Evolutionary conservation across 2,113 vertebrate species (phyloP).

Genomic region (Hydrochoerus hydrochaeris): DNA sequence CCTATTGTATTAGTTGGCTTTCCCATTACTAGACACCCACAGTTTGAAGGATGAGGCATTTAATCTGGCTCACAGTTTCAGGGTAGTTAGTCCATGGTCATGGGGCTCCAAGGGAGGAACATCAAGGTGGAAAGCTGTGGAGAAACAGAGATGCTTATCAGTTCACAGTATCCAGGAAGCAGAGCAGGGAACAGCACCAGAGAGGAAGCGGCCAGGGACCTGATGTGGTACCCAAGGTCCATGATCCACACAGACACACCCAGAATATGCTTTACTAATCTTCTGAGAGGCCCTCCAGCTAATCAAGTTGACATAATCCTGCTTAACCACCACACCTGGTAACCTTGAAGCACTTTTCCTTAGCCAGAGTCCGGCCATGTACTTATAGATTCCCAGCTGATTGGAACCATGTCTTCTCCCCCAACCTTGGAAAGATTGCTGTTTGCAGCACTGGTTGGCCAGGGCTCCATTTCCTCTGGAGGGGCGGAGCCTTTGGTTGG

Average conservation of each 20-base stretch:
- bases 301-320: background rate
- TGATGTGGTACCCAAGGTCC: background rate
- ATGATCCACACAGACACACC: background rate
- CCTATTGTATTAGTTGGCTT: background rate
- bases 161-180: background rate
- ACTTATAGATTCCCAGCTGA: background rate
- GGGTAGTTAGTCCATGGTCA: background rate
- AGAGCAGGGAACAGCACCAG: background rate
- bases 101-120: background rate
- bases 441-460: background rate
- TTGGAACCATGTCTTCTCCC: background rate
- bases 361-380: background rate
- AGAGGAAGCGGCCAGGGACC: background rate
- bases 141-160: background rate
- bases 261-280: background rate
- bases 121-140: background rate
- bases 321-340: background rate
- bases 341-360: background rate
- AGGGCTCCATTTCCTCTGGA: background rate
- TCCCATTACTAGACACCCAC: background rate
- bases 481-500: background rate
- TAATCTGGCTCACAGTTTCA: background rate
- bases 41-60: background rate
- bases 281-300: background rate
- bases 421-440: background rate